These are phyloP conservation scores for Acleris laterana DNA, from an alignment of 2,888 invertebrate species.

Conservation along the genomic window DNA sequence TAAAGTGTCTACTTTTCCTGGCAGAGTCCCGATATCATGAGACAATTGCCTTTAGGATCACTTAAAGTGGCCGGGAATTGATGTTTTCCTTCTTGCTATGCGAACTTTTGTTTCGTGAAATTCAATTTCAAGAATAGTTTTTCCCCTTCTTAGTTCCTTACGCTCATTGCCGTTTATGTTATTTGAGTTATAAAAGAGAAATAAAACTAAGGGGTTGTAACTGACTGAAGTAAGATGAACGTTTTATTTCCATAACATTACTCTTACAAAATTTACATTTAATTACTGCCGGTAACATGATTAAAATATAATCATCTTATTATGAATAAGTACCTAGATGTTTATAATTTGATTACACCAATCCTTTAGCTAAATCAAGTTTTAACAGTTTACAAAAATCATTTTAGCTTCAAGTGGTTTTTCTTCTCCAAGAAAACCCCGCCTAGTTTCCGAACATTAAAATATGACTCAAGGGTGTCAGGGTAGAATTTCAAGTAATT, in stretches of 20 bases:
- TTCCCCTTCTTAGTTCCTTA: constrained; percentile 32
- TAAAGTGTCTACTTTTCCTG: constrained; percentile 81
- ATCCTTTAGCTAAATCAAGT: too few species aligned
- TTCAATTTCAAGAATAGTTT: constrained; percentile 43
- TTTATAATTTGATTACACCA: too few species aligned
- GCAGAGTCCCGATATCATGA: constrained; percentile 73
- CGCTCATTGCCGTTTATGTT: constrained; percentile 38
- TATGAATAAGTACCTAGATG: too few species aligned
- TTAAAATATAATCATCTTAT: too few species aligned
- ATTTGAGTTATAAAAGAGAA: constrained; percentile 37
- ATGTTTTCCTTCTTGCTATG: constrained; percentile 62
- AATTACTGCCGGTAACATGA: too few species aligned
- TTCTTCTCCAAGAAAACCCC: too few species aligned
- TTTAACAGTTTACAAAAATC: too few species aligned
- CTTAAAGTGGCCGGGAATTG: constrained; percentile 72
- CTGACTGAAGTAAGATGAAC: constrained; percentile 11
- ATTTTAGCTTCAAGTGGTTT: too few species aligned
- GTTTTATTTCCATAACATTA: constrained; percentile 9
- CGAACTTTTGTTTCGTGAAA: constrained; percentile 53
- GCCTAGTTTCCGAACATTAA: too few species aligned
- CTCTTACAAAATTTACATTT: too few species aligned
- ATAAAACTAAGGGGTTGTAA: constrained; percentile 31
- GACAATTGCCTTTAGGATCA: constrained; percentile 76
- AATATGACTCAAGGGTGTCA: background rate
- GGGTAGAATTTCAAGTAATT: constrained; percentile 30